These are phyloP conservation scores for Endotricha flammealis DNA, from an alignment of 2,888 invertebrate genomes.

Conservation along the genomic window DNA sequence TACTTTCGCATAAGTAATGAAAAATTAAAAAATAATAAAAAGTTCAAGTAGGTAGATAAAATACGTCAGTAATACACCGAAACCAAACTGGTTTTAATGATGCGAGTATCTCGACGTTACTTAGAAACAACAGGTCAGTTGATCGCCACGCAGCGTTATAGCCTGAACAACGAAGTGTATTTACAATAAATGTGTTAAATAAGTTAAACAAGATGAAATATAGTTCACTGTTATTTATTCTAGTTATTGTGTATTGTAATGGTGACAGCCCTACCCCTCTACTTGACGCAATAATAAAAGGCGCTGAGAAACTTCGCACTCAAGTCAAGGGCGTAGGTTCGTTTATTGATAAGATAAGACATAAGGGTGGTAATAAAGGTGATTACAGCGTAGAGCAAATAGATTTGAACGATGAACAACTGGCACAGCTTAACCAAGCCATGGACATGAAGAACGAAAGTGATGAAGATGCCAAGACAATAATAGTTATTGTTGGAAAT, in stretches of 20 bases:
- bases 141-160: slow-evolving; percentile 26
- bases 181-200: slow-evolving; percentile 7
- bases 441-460: not conserved
- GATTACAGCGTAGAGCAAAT: no score
- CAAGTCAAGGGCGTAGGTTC: slow-evolving; percentile 9
- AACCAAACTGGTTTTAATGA: slow-evolving; percentile 32
- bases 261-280: slow-evolving; percentile 3
- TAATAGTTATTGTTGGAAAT: not conserved
- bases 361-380: not conserved
- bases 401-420: no score
- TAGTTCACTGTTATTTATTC: not conserved
- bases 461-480: not conserved
- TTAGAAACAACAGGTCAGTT: slow-evolving; percentile 36
- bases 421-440: no score
- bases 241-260: not conserved
- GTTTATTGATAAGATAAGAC: slow-evolving; percentile 1
- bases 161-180: slow-evolving; percentile 13
- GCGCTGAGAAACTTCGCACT: slow-evolving; percentile 8
- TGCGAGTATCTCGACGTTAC: slow-evolving; percentile 24
- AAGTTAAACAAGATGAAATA: slow-evolving; percentile 9
- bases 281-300: slow-evolving; percentile 11
- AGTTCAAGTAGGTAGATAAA: no score
- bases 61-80: slow-evolving; percentile 18
- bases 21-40: no score
- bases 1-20: no score